Conservation (phyloP, 2,797 vertebrate genomes). For the Brotula barbata region DNA sequence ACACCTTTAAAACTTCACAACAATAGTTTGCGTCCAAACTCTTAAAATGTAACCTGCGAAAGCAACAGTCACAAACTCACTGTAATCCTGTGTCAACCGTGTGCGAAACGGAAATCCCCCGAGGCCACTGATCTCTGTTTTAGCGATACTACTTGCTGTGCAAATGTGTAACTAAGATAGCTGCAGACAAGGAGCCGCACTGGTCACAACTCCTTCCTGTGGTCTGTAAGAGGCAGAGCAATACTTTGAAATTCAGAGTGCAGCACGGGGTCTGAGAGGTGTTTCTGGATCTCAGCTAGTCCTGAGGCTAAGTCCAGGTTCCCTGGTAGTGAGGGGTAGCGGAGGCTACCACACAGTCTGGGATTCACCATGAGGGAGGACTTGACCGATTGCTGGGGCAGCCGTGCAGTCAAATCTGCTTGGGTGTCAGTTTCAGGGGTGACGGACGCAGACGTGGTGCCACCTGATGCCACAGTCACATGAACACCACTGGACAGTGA, state of each 20-base stretch:
- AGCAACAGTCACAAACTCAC: not conserved
- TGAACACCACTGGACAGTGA: constrained; percentile 76
- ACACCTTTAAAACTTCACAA: too few species aligned
- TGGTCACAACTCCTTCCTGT: constrained; percentile 6
- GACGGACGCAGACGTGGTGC: constrained; percentile 58
- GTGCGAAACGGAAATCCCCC: not conserved
- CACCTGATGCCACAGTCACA: constrained; percentile 63
- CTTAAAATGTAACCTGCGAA: too few species aligned
- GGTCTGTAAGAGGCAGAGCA: constrained; percentile 5
- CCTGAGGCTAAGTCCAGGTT: constrained; percentile 79
- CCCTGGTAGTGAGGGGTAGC: constrained; percentile 87
- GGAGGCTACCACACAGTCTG: constrained; percentile 67
- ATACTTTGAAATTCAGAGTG: constrained; percentile 10
- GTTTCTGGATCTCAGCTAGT: constrained; percentile 83
- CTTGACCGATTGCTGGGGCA: constrained; percentile 51
- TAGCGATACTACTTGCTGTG: constrained; percentile 6
- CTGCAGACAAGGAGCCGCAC: not conserved
- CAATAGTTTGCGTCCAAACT: too few species aligned
- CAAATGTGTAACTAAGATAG: constrained; percentile 13
- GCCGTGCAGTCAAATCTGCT: constrained; percentile 16
- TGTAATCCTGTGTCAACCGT: not conserved
- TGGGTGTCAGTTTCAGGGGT: constrained; percentile 71
- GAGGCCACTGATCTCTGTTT: not conserved
- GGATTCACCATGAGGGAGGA: constrained; percentile 53
- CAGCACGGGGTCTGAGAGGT: constrained; percentile 87